Percentiles rank a stretch among this genome's conserved stretches.
Evolutionary conservation across 2,113 vertebrate species (phyloP).

Genomic region (Pedetes capensis): DNA sequence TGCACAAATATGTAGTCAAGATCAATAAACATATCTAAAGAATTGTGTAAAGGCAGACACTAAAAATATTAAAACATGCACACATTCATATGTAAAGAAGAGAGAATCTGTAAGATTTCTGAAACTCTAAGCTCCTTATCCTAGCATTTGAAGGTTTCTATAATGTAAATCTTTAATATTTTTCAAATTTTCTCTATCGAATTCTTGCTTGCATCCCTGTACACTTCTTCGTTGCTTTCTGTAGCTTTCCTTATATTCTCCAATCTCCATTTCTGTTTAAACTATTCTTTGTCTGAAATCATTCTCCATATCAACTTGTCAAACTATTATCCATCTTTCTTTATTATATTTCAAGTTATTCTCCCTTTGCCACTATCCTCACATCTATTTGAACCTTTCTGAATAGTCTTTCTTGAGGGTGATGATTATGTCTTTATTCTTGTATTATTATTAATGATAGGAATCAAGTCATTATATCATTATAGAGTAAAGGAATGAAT

Average conservation of each 20-base stretch:
- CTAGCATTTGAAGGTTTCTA: background rate
- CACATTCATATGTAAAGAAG: constrained; percentile 35
- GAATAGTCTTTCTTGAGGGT: background rate
- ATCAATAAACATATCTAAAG: constrained; percentile 31
- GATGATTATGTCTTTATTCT: background rate
- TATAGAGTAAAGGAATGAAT: constrained; percentile 5
- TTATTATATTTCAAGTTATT: constrained; percentile 1
- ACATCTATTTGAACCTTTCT: background rate
- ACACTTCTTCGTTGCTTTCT: background rate
- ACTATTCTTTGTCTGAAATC: background rate
- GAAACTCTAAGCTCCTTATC: constrained; percentile 23
- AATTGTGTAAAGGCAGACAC: constrained; percentile 24
- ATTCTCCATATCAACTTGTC: background rate
- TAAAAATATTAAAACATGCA: constrained; percentile 4
- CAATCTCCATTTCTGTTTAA: background rate
- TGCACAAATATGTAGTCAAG: constrained; percentile 3
- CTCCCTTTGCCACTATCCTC: background rate
- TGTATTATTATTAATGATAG: constrained; percentile 16
- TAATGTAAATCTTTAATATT: too few species aligned
- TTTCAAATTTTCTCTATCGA: background rate
- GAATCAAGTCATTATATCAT: constrained; percentile 39
- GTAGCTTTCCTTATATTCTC: background rate
- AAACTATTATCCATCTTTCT: background rate
- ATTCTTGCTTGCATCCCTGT: background rate
- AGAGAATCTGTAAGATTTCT: background rate